A percentile compares a stretch with the other conserved stretches of the same genome.
phyloP scores from a whole-genome alignment of 37 sponge, comb jelly and placozoan genomes.

The Agelas oroides region DNA sequence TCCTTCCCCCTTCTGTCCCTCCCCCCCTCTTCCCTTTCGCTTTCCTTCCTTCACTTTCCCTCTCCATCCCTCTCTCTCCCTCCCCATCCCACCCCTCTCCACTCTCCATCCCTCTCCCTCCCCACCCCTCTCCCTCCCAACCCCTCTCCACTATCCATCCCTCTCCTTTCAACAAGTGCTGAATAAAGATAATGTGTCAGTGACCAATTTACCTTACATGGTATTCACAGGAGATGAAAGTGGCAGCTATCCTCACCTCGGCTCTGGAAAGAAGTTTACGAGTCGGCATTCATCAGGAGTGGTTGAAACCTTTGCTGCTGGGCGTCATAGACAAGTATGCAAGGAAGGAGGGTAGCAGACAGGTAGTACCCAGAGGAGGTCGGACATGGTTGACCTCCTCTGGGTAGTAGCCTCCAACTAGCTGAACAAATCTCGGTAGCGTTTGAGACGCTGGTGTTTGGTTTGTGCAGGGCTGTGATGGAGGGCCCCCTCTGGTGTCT shows the following conservation, averaged over 20 bases:
- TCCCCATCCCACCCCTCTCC: no score
- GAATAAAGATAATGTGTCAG: neutral
- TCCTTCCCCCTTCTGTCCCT: no score
- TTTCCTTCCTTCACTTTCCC: no score
- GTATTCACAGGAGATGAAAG: neutral
- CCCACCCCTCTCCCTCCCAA: neutral
- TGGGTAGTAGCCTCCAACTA: no score
- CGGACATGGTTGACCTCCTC: no score
- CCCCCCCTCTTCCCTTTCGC: no score
- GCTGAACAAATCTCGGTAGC: no score
- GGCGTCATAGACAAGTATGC: neutral
- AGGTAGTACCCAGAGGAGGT: no score
- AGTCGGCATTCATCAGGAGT: neutral
- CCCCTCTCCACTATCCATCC: no score
- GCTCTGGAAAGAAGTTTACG: neutral
- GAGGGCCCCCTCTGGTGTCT: constrained; percentile 14
- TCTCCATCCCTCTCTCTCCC: neutral
- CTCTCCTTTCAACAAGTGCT: no score
- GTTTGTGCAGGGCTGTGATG: neutral
- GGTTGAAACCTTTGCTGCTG: neutral
- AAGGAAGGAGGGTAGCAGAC: no score
- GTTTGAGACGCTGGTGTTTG: no score
- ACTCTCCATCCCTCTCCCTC: neutral
- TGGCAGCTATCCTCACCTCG: neutral
- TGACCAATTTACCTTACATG: neutral